Conservation (phyloP, 2,113 vertebrate species). For the Urocynchramus pylzowi region DNA sequence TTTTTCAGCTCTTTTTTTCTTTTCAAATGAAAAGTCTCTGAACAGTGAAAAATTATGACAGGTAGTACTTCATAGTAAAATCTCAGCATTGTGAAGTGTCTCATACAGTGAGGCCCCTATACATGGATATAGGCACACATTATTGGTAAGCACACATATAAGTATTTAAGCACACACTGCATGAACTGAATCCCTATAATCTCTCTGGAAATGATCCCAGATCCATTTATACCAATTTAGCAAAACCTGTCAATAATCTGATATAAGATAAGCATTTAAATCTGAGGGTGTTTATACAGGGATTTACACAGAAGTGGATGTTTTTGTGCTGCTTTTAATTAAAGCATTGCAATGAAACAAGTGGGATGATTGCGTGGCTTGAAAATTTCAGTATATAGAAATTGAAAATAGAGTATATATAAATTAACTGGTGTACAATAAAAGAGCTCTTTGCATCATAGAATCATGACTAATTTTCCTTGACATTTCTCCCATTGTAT, state of each 20-base stretch:
- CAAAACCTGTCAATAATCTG: not conserved
- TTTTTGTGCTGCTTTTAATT: not conserved
- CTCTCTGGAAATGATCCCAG: not conserved
- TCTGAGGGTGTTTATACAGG: not conserved
- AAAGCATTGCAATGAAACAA: not conserved
- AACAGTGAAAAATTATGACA: not conserved
- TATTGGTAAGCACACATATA: not conserved
- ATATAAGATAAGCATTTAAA: constrained; percentile 8
- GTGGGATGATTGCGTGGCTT: not conserved
- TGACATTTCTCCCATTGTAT: not conserved
- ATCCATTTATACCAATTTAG: not conserved
- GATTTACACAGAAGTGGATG: not conserved
- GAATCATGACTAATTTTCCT: not conserved
- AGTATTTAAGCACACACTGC: not conserved
- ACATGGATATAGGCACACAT: not conserved
- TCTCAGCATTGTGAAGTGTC: not conserved
- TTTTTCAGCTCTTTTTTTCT: not conserved
- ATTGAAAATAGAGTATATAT: not conserved
- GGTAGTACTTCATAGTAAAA: not conserved
- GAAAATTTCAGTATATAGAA: not conserved
- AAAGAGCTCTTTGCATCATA: not conserved
- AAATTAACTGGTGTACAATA: not conserved
- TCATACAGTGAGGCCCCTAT: not conserved
- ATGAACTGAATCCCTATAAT: not conserved
- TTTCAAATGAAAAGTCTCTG: not conserved